Percentiles rank a stretch among this genome's conserved stretches.
Evolutionary conservation across 2,888 invertebrate genomes (phyloP).

Genomic region (Diaperis boleti): DNA sequence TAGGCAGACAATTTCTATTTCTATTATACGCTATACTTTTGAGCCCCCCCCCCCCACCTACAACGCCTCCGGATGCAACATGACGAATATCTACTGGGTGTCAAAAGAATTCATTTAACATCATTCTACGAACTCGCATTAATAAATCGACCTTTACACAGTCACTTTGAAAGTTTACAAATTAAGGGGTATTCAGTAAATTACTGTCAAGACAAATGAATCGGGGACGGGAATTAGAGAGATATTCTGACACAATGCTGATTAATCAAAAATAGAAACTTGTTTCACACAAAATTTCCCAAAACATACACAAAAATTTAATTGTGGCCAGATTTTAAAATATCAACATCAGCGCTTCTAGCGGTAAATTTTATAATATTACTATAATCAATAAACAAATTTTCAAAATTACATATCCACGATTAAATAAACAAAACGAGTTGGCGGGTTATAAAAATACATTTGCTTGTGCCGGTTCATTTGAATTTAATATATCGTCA

Average conservation of each 20-base stretch:
- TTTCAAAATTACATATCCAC: too few relatives aligned
- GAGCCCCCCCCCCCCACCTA: not conserved
- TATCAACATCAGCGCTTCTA: too few relatives aligned
- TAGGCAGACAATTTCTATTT: too few relatives aligned
- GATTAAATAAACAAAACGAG: too few relatives aligned
- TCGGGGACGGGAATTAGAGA: not conserved
- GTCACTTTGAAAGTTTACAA: not conserved
- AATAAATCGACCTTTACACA: not conserved
- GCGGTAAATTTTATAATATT: too few relatives aligned
- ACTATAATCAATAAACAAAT: too few relatives aligned
- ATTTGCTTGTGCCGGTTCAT: too few relatives aligned
- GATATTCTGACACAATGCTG: not conserved
- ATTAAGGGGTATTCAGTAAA: not conserved
- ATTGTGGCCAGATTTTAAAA: too few relatives aligned
- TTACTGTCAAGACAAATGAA: not conserved
- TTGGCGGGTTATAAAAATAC: too few relatives aligned
- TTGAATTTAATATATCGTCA: too few relatives aligned
- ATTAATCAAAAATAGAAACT: not conserved
- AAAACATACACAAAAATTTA: too few relatives aligned
- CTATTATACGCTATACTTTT: conserved; percentile 20
- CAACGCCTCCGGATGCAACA: conserved; percentile 1
- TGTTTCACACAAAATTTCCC: too few relatives aligned
- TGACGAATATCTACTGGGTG: conserved; percentile 1
- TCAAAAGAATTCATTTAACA: conserved; percentile 14
- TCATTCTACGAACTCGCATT: not conserved